Evolutionary conservation across 2,888 invertebrate genomes (phyloP), one percentile per base, ranked within the genome.

Genomic region (Perithous albicinctus): DNA sequence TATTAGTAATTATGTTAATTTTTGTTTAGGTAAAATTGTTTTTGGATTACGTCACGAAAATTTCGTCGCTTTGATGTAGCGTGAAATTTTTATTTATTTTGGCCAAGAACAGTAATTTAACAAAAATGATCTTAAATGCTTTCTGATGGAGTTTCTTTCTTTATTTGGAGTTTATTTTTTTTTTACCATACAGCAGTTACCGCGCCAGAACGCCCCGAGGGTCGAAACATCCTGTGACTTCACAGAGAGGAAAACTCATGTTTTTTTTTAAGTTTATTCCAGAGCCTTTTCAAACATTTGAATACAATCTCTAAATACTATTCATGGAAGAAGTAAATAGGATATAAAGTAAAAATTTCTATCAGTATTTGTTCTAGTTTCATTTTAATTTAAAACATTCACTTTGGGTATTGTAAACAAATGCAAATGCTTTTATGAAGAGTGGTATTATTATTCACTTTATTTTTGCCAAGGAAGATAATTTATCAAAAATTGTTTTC

Each of bases 261-360:
- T n/a, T 51, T 59, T 64, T 76, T 80, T 76, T 64, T 23, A 41
- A 56, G n/a, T 56, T 72, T 61, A 72, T 61, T 61, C 23, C 32
- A 18, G 12, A 32, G 29, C 35, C 29, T 15, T 43, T n/a, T 61
- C 26, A 46, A 61, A 61, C 46, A 20, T n/a, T 8, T 61, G 18
- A 56, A 18, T 15, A 6, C 43, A 59, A 67, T 76, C n/a, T 64
- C 41, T 32, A n/a, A 66, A 78, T 7, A 7, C 32, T 32, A 7
- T 32, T 8, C 8, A 32, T 2, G 32, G 6, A 5, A 8, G 32
- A 32, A 32, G 32, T 32, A 8, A 8, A 32, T 7, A 32, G 8
- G 8, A 32, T 38, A 10, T 2, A 38, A 10, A 8, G 2, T 38
- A 10, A 38, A 38, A 8, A 7, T 38, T 2, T 38, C 7, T 10